Evolutionary conservation across 2,113 vertebrate species (phyloP), one percentile per base, ranked within the genome.

Genomic region (Syrrhaptes paradoxus): DNA sequence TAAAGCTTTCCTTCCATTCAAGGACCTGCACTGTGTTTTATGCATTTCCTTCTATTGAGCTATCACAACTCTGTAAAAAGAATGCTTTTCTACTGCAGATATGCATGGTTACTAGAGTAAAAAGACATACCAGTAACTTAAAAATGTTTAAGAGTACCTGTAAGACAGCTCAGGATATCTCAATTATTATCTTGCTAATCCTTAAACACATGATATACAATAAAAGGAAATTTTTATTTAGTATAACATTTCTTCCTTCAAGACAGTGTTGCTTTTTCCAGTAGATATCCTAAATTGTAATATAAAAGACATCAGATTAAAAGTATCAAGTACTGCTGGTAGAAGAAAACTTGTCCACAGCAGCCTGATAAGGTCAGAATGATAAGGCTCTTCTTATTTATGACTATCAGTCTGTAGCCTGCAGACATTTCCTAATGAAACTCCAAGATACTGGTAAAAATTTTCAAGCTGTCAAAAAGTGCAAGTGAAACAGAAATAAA

Each of bases 391-490:
- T 49, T 88, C 45, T 93, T 96, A 93, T 90, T 97, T 95, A 95
- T 88, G 34, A 94, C 73, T 96, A 75, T 93, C 88, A 92, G 46
- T 51, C 75, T 85, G 54, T 38, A 75, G 61, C 91, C 95, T 95
- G 72, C 38, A 94, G 96, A 80, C 65, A 85, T 70, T 95, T 87
- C 26, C 77, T 96, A 97, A 96, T 82, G 84, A 97, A 97, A 96
- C 45, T 77, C 86, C 34, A 80, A 90, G 80, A 81, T 93, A 90
- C 24, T 16, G 9, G 49, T 45, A 95, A 97, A 70, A 96, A 90
- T 74, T 95, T 94, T 93, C 54, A 90, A 96, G 57, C 51, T 95
- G n/a, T 89, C 95, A 96, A 88, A 96, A 92, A 76, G 20, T 68
- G 48, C 14, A 71, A 92, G 36, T 74, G 58, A 85, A 95, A 94